Base-by-base conservation (phyloP, 1,140 invertebrate genomes). In the Venustaconcha ellipsiformis region DNA sequence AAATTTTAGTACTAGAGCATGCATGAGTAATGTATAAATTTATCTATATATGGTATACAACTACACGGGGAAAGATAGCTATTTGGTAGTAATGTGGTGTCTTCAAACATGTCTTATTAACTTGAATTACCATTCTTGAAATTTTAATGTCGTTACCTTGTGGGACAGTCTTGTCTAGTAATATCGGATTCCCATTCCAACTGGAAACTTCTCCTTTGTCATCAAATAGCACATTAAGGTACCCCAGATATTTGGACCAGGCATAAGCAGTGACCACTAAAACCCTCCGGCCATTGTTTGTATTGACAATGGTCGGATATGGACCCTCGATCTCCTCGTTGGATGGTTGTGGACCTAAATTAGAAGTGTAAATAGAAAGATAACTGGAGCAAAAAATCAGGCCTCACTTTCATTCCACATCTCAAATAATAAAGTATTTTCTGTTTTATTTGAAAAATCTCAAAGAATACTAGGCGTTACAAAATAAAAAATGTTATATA, bases 181-280 rank as follows among this genome's bases (percentile, higher is more conserved):
- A 88, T 65, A 96, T 93, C 0, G 96, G 96, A 77, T 94, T 93
- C 14, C 96, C 96, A 59, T 90, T 84, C 82, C 93, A 94, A 5
- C 86, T 80, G 0, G 90, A 87, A 4, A 97, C 88, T 85, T 96
- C 94, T 26, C 95, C 95, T 3, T 92, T 80, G 0, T 88, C 85
- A 89, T 97, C 92, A 84, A 97, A 96, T 30, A 91, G 89, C 0
- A 95, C 76, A 59, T 93, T 92, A 5, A 97, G 86, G 82, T 93
- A 92, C 1, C 96, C 96, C 56, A 98, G 89, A 88, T 97, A 98
- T 90, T 97, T 97, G 0, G 95, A 96, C 84, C 95, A 96, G 0
- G 95, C 95, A 83, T 94, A 97, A 2, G 95, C 96, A 89, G 97
- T 96, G 0, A 97, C 96, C 3, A 96, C 95, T 0, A 95, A 94